Conservation (phyloP, 2,888 invertebrate species). For the Nephrocerus scutellatus region DNA sequence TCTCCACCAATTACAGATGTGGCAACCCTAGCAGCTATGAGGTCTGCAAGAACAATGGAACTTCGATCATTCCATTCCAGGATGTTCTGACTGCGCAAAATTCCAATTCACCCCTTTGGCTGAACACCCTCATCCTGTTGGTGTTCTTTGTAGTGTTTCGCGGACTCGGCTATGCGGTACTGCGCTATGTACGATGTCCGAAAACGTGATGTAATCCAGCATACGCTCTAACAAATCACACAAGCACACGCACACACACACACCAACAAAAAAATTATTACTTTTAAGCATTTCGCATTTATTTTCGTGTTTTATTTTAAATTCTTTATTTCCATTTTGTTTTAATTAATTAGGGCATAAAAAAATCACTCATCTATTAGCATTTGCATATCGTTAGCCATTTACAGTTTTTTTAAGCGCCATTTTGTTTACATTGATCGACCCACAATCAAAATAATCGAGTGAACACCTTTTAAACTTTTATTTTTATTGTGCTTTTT, state of each 20-base stretch:
- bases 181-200: slow-evolving; percentile 63
- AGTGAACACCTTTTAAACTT: too few species aligned
- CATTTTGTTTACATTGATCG: too few species aligned
- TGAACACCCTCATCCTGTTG: slow-evolving; percentile 63
- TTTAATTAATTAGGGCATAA: slow-evolving; percentile 4
- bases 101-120: slow-evolving; percentile 61
- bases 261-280: slow-evolving; percentile 2
- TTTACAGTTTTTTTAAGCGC: too few species aligned
- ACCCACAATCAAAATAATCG: too few species aligned
- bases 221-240: slow-evolving; percentile 7
- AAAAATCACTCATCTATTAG: too few species aligned
- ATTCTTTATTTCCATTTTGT: slow-evolving; percentile 11
- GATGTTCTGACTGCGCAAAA: slow-evolving; percentile 62
- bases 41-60: slow-evolving; percentile 54
- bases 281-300: background rate
- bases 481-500: too few species aligned
- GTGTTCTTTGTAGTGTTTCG: slow-evolving; percentile 66
- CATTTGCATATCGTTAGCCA: too few species aligned
- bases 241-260: background rate
- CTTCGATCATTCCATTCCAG: slow-evolving; percentile 55
- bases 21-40: slow-evolving; percentile 60
- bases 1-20: slow-evolving; percentile 51
- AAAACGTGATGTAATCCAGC: slow-evolving; percentile 52
- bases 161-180: slow-evolving; percentile 63
- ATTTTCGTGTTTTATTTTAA: slow-evolving; percentile 13